A percentile compares a stretch with the other conserved stretches of the same genome.
These are phyloP conservation scores for Periphyllus acericola DNA, from an alignment of 2,888 invertebrate genomes.

Conservation along the genomic window DNA sequence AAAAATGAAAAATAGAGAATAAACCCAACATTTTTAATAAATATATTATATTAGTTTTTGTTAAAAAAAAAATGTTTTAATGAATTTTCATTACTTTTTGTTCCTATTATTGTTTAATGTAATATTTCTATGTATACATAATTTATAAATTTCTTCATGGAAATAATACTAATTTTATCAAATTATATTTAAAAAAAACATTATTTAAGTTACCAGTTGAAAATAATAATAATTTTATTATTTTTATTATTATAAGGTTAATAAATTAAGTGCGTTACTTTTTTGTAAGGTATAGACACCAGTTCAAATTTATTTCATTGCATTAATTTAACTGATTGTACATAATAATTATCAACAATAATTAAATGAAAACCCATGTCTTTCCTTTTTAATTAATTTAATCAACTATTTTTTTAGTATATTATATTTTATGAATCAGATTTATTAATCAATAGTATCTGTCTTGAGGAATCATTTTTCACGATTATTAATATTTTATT, in stretches of 20 bases:
- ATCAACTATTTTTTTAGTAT: constrained; percentile 30
- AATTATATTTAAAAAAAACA: constrained; percentile 17
- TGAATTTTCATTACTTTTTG: constrained; percentile 49
- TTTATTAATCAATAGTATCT: constrained; percentile 14
- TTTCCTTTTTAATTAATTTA: constrained; percentile 37
- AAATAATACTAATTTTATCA: constrained; percentile 30
- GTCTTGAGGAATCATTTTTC: constrained; percentile 16
- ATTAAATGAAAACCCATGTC: constrained; percentile 47
- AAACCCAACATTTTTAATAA: constrained; percentile 32
- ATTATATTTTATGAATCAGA: constrained; percentile 31
- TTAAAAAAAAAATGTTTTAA: constrained; percentile 33
- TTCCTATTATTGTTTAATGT: constrained; percentile 59
- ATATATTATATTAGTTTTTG: constrained; percentile 43
- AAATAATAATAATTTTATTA: constrained; percentile 37
- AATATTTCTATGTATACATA: constrained; percentile 24
- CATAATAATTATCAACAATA: constrained; percentile 26
- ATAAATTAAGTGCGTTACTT: constrained; percentile 5
- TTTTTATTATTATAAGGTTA: constrained; percentile 45
- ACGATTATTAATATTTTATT: constrained; percentile 27
- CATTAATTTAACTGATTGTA: constrained; percentile 7
- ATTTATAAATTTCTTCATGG: constrained; percentile 14
- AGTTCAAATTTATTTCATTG: constrained; percentile 13
- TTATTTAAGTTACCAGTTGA: constrained; percentile 57
- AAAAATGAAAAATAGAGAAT: constrained; percentile 31
- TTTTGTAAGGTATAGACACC: constrained; percentile 14